Percentiles rank a stretch among this genome's conserved stretches.
Evolutionary conservation across 2,888 invertebrate genomes (phyloP).

Genomic region (Eudemis profundana): DNA sequence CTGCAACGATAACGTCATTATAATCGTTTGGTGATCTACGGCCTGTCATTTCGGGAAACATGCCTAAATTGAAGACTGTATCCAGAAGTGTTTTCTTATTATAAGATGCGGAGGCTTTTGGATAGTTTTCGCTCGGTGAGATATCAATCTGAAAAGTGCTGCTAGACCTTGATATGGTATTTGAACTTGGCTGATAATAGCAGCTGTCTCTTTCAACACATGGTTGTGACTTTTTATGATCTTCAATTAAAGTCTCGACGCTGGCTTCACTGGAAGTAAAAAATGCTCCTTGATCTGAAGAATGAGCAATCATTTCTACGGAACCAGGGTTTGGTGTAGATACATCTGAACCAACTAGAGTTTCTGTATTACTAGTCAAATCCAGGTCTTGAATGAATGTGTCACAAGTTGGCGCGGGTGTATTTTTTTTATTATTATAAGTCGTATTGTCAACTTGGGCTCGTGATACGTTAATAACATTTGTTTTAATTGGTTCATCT

Average conservation of each 20-base stretch:
- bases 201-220: conserved; percentile 54
- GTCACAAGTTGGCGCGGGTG: conserved; percentile 44
- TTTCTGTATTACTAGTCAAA: conserved; percentile 54
- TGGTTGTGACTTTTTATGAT: conserved; percentile 41
- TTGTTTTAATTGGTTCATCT: conserved; percentile 55
- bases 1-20: conserved; percentile 51
- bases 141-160: conserved; percentile 35
- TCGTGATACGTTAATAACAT: conserved; percentile 61
- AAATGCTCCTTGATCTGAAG: background rate
- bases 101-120: conserved; percentile 2
- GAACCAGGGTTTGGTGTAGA: conserved; percentile 48
- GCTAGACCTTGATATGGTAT: conserved; percentile 48
- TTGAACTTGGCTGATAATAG: conserved; percentile 50
- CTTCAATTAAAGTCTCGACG: conserved; percentile 51
- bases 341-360: conserved; percentile 27
- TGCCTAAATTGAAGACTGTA: conserved; percentile 57
- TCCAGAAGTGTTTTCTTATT: conserved; percentile 51
- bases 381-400: conserved; percentile 45
- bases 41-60: conserved; percentile 55
- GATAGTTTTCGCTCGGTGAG: background rate
- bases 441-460: conserved; percentile 57
- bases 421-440: conserved; percentile 44
- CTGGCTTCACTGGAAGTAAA: conserved; percentile 50
- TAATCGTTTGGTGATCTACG: conserved; percentile 50
- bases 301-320: conserved; percentile 1